Percentiles rank a stretch among this genome's conserved stretches.
phyloP scores from a whole-genome alignment of 1,140 invertebrate species.

The Microplitis mediator region DNA sequence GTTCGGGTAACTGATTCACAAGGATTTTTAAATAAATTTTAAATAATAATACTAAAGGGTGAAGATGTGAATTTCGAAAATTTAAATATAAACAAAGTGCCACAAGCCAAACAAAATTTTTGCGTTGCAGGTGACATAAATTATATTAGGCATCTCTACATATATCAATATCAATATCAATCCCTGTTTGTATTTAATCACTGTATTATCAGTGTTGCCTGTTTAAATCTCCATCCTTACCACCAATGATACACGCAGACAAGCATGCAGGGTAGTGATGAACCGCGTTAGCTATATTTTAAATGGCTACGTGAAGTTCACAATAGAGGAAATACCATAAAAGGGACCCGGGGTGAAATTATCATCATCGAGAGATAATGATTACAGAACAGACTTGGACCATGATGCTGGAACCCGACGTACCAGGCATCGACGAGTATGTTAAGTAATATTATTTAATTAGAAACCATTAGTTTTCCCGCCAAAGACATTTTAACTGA shows the following conservation, averaged over 20 bases:
- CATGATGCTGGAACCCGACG: constrained; percentile 63
- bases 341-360: constrained; percentile 14
- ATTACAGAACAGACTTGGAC: constrained; percentile 63
- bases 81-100: not conserved
- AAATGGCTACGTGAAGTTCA: constrained; percentile 24
- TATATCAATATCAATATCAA: not conserved
- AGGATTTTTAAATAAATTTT: no score
- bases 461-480: not conserved
- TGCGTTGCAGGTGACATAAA: constrained; percentile 26
- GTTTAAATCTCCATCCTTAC: not conserved
- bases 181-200: not conserved
- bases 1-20: no score
- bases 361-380: constrained; percentile 58
- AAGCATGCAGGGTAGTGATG: constrained; percentile 20
- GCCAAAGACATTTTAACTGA: not conserved
- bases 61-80: no score
- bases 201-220: not conserved
- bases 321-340: not conserved
- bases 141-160: not conserved
- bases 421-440: constrained; percentile 59
- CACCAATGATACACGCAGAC: not conserved
- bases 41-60: no score
- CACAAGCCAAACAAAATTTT: constrained; percentile 28
- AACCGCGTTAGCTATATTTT: constrained; percentile 19
- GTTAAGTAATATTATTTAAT: constrained; percentile 32